These are phyloP conservation scores for Rachycentron canadum DNA, from an alignment of 2,797 vertebrate genomes.

Conservation along the genomic window DNA sequence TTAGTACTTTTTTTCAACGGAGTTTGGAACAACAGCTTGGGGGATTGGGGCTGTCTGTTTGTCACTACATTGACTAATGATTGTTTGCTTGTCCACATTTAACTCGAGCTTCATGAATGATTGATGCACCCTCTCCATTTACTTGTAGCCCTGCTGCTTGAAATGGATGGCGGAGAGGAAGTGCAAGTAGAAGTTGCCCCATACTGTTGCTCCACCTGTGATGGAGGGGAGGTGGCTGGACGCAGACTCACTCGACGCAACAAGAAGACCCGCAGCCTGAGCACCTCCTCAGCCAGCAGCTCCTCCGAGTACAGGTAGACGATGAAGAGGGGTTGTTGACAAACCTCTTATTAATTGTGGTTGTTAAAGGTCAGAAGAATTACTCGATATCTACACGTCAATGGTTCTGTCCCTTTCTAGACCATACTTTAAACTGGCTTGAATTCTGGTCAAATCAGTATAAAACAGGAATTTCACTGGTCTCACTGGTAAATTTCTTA, in stretches of 20 bases:
- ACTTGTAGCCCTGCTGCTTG: conserved; percentile 27
- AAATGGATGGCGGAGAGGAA: conserved; percentile 87
- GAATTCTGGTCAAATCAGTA: neutral
- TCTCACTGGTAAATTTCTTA: neutral
- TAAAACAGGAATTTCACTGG: neutral
- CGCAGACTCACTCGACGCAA: conserved; percentile 78
- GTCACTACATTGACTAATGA: neutral
- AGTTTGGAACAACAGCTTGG: neutral
- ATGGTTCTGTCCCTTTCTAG: neutral
- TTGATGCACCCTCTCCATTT: conserved; percentile 2
- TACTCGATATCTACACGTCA: neutral
- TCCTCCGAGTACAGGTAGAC: conserved; percentile 91
- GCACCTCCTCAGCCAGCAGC: conserved; percentile 88
- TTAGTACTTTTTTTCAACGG: neutral
- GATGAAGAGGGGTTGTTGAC: neutral
- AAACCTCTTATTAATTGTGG: neutral
- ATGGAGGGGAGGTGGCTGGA: conserved; percentile 81
- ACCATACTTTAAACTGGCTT: neutral
- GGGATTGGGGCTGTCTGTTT: neutral
- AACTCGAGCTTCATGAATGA: neutral
- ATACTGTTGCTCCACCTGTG: conserved; percentile 87
- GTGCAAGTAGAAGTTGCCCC: conserved; percentile 77
- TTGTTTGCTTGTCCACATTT: neutral
- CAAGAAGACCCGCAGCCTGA: conserved; percentile 92
- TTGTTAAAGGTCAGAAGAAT: neutral